Percentiles rank a stretch among this genome's conserved stretches.
Conservation (phyloP, 2,888 invertebrate species). For the Cheilosia grossa region DNA sequence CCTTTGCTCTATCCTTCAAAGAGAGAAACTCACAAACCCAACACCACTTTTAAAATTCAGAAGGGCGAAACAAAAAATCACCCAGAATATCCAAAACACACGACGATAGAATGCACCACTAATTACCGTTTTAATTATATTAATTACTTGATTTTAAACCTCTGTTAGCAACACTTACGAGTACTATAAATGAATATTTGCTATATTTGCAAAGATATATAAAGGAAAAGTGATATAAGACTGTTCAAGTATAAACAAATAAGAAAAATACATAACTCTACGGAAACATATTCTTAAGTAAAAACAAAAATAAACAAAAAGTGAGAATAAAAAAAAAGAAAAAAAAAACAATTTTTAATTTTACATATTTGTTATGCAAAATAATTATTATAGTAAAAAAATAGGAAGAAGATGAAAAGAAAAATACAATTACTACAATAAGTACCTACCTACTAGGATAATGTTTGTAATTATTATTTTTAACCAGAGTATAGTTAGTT, state of each 20-base stretch:
- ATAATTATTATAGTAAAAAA: neutral
- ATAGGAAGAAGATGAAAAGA: neutral
- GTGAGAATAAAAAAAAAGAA: constrained; percentile 16
- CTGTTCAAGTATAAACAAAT: constrained; percentile 71
- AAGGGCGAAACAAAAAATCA: neutral
- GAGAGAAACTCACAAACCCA: neutral
- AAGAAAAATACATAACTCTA: constrained; percentile 35
- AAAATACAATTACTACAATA: constrained; percentile 66
- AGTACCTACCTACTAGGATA: constrained; percentile 71
- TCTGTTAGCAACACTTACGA: constrained; percentile 32
- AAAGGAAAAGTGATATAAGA: constrained; percentile 73
- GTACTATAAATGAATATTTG: constrained; percentile 49
- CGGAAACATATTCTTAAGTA: constrained; percentile 44
- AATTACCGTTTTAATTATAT: constrained; percentile 58
- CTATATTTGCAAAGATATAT: constrained; percentile 61
- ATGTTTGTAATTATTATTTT: constrained; percentile 75
- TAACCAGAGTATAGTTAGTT: constrained; percentile 65
- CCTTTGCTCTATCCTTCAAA: neutral
- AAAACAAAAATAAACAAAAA: constrained; percentile 20
- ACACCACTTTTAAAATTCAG: constrained; percentile 1
- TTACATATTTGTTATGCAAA: constrained; percentile 68
- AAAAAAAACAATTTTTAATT: constrained; percentile 60
- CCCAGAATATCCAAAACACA: neutral
- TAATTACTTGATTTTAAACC: constrained; percentile 51
- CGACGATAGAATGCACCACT: constrained; percentile 39